Evolutionary conservation across 2,888 invertebrate species (phyloP).

Genomic region (Drosophila melanocephala): DNA sequence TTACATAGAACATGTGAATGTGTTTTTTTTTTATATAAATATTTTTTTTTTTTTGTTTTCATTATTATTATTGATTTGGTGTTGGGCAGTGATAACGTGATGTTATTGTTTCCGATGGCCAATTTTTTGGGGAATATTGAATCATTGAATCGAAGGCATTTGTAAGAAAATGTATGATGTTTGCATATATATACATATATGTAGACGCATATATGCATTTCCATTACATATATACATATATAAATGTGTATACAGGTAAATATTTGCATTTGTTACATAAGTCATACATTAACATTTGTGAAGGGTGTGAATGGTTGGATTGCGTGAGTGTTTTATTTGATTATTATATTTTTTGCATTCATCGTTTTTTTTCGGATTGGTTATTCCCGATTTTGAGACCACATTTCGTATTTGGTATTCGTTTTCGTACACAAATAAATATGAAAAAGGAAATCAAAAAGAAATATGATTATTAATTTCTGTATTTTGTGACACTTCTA

Average conservation of each 20-base stretch:
- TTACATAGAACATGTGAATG: conserved; percentile 42
- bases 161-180: conserved; percentile 27
- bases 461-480: conserved; percentile 84
- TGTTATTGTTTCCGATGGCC: conserved; percentile 39
- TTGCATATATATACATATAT: conserved; percentile 29
- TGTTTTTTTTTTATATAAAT: conserved; percentile 6
- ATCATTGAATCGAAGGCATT: conserved; percentile 25
- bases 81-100: conserved; percentile 42
- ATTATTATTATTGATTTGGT: conserved; percentile 33
- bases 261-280: conserved; percentile 52
- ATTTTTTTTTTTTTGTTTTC: conserved; percentile 3
- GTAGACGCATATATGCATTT: conserved; percentile 34
- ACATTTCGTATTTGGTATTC: conserved; percentile 84
- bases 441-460: conserved; percentile 85
- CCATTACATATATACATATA: conserved; percentile 25
- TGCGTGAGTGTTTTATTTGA: conserved; percentile 60
- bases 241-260: conserved; percentile 32
- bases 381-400: conserved; percentile 81
- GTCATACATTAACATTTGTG: conserved; percentile 59
- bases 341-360: conserved; percentile 69
- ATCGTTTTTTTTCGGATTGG: conserved; percentile 76
- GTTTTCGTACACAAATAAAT: conserved; percentile 85
- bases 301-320: conserved; percentile 49
- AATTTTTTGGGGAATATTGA: conserved; percentile 30
- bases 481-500: conserved; percentile 63